Evolutionary conservation across 2,888 invertebrate species (phyloP).

Genomic region (Drosophila hamatofila): DNA sequence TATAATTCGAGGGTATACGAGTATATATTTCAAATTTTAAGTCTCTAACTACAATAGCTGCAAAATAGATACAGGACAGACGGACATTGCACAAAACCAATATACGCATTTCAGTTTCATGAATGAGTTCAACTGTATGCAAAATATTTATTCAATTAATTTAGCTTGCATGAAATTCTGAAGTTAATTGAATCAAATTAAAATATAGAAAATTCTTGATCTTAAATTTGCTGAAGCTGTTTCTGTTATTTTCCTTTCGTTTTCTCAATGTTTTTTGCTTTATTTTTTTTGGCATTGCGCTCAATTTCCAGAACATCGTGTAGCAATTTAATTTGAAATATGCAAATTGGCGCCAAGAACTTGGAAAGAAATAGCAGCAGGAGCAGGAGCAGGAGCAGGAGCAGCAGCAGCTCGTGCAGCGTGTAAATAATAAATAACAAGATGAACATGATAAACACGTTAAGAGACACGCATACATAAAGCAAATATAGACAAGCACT

Average conservation of each 20-base stretch:
- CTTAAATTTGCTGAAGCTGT: conserved; percentile 16
- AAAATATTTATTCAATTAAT: not conserved
- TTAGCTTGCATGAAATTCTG: not conserved
- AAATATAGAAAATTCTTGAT: not conserved
- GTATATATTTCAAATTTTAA: too few species aligned
- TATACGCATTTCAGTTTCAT: too few species aligned
- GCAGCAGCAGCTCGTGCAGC: conserved; percentile 23
- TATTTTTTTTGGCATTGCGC: conserved; percentile 5
- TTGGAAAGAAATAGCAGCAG: too few species aligned
- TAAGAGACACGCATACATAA: conserved; percentile 1
- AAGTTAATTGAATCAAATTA: not conserved
- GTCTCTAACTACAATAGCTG: too few species aligned
- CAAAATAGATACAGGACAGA: too few species aligned
- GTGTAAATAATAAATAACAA: conserved; percentile 50
- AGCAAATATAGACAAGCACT: not conserved
- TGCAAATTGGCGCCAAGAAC: conserved; percentile 49
- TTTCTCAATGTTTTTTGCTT: not conserved
- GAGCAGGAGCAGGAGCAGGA: not conserved
- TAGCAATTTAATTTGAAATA: conserved; percentile 60
- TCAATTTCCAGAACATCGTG: conserved; percentile 31
- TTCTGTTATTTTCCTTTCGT: not conserved
- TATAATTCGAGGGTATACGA: too few species aligned
- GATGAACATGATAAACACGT: conserved; percentile 40
- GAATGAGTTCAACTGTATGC: too few species aligned
- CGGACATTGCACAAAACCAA: too few species aligned